Conservation (phyloP, 1,140 invertebrate genomes). For the Cydia pomonella region DNA sequence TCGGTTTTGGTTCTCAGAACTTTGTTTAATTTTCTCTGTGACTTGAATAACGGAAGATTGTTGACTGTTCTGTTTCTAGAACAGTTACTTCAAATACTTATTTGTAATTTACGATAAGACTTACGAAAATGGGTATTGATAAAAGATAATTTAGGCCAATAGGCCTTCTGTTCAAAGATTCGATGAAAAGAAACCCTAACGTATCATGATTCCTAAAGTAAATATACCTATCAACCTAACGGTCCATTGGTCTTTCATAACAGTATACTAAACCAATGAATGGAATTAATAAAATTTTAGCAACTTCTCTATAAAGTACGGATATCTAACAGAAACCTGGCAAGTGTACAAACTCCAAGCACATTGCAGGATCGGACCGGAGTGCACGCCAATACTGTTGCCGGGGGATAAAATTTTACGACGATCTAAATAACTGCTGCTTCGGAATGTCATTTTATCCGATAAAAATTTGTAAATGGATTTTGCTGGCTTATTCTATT, state of each 20-base stretch:
- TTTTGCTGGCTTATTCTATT: not conserved
- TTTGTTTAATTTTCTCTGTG: constrained; percentile 27
- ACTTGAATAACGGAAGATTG: not conserved
- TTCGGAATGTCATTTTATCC: not conserved
- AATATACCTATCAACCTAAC: not conserved
- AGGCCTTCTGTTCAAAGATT: too few species aligned
- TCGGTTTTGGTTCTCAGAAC: constrained; percentile 20
- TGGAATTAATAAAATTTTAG: not conserved
- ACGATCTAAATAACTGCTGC: constrained; percentile 25
- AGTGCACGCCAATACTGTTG: constrained; percentile 18
- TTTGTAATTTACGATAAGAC: not conserved
- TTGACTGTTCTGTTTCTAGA: not conserved
- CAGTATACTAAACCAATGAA: not conserved
- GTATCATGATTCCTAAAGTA: not conserved
- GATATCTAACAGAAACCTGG: constrained; percentile 20
- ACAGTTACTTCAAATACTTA: not conserved
- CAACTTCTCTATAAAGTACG: not conserved
- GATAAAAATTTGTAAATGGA: constrained; percentile 12
- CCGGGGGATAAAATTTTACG: constrained; percentile 24
- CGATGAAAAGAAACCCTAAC: too few species aligned
- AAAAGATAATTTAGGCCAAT: not conserved
- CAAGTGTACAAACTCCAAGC: constrained; percentile 23
- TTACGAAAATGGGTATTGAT: not conserved
- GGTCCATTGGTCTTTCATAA: not conserved
- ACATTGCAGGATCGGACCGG: constrained; percentile 20